phyloP scores from a whole-genome alignment of 1,140 invertebrate species.

The Cardiocondyla obscurior region DNA sequence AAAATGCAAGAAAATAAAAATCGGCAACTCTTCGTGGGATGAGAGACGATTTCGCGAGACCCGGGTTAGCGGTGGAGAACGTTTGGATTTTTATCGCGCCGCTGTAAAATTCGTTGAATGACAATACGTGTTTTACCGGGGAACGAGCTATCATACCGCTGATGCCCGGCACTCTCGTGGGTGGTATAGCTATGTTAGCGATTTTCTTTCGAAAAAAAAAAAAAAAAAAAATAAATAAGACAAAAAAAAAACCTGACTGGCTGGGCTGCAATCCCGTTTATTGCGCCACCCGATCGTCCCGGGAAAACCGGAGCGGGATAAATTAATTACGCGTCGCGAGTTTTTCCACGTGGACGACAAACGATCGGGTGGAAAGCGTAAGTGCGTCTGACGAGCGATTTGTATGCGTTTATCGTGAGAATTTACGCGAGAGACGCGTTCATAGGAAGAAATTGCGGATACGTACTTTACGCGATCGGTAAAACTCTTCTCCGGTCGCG shows the following conservation, averaged over 20 bases:
- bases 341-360: background rate
- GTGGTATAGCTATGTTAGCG: slow-evolving; percentile 48
- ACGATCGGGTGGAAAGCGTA: background rate
- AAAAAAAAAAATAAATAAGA: too few relatives aligned
- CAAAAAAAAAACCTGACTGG: too few relatives aligned
- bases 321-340: slow-evolving; percentile 39
- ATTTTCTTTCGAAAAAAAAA: slow-evolving; percentile 53
- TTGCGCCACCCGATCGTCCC: slow-evolving; percentile 33
- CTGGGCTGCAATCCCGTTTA: slow-evolving; percentile 34
- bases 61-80: background rate
- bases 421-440: slow-evolving; percentile 11
- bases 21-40: slow-evolving; percentile 2
- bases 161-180: slow-evolving; percentile 53
- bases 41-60: slow-evolving; percentile 45
- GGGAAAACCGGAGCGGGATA: background rate
- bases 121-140: slow-evolving; percentile 81
- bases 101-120: slow-evolving; percentile 80
- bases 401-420: background rate
- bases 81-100: slow-evolving; percentile 42
- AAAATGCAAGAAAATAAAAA: slow-evolving; percentile 52
- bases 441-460: background rate
- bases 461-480: background rate
- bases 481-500: background rate
- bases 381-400: slow-evolving; percentile 22
- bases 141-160: slow-evolving; percentile 60